Base-by-base conservation (phyloP, 2,797 vertebrate species). In the Rhadinocentrus ornatus region DNA sequence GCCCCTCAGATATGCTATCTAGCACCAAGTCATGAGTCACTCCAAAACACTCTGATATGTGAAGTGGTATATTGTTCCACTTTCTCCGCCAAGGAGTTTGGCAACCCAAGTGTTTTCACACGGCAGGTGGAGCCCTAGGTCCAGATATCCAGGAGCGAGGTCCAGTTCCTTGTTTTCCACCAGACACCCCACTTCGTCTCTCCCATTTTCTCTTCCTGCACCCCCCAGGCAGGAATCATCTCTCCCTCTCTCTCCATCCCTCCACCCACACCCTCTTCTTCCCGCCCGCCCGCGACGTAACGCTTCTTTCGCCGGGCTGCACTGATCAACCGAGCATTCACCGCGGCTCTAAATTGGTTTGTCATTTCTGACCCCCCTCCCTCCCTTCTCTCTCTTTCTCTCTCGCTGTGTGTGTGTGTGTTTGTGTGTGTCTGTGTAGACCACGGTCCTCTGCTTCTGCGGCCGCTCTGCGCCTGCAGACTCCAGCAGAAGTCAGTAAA, bases 111-210 rank as follows among this genome's bases (percentile, higher is more conserved):
- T 65, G 64, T 34, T 39, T 82, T 69, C 85, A 66, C 87, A 80
- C 92, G 89, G 93, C 89, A 95, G 94, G 91, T 94, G 92, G 93
- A 92, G 94, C 94, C 89, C 86, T 88, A 67, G 84, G 83, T 91
- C 89, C 88, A 92, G 75, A 84, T 41, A 89, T 90, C 88, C 78
- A 57, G 83, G 78, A 82, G 73, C 39, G 29, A 71, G 75, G 82
- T 93, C 90, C 88, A 89, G 84, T 84, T 87, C 90, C 90, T 37
- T 44, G 84, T 93, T 92, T 93, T 92, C 86, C 86, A 75, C 66
- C 77, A 79, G 61, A 83, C 87, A 89, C 80, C 89, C 70, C 79
- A 71, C 71, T 76, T 75, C 72, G 68, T 83, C 68, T 76, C 78
- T 82, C 67, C 58, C 69, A 75, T 69, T 77, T 67, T 53, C 75